Base-by-base conservation (phyloP, 2,797 vertebrate genomes). In the Diplodus puntazzo region DNA sequence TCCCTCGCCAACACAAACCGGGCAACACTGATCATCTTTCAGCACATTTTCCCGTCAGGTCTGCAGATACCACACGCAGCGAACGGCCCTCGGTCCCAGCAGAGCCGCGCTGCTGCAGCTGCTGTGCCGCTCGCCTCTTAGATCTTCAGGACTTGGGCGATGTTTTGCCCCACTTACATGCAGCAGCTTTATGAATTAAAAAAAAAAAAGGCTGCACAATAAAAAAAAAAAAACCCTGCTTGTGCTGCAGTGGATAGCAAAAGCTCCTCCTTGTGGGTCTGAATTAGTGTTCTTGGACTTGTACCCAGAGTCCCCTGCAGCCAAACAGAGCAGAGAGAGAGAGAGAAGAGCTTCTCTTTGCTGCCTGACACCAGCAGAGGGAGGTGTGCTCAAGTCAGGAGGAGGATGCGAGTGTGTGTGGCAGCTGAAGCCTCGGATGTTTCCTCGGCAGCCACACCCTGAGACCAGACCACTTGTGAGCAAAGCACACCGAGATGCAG, bases 131-230 rank as follows among this genome's bases (percentile, higher is more conserved):
- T 34, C 80, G 89, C 27, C 57, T 86, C 88, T 90, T 67, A 88
- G 89, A 93, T 92, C 86, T 88, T 87, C 78, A 72, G 84, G 75
- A 92, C 90, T 92, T 92, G 86, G 91, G 89, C 87, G 43, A 89
- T 91, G 89, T 90, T 88, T 89, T 93, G 93, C 77, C 90, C 94
- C 87, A 93, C 87, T 93, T 94, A 90, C 80, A 93, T 59, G 86
- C 74, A 77, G 84, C 81, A 90, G 87, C 87, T 90, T 88, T 84
- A 84, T 86, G 82, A 83, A 68, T 84, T 71, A 62, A 77, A 34
- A 34, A 34, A 34, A 7, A 34, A 34, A 81, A 78, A 77, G 73
- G 73, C 81, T 75, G 46, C 77, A 89, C 86, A 91, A 88, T 89
- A 5, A 34, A 34, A 30, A 30, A 25, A 27, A 87, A 84, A 34